Evolutionary conservation across 2,888 invertebrate genomes (phyloP), one percentile per base, ranked within the genome.

Genomic region (Halictus quadricinctus): DNA sequence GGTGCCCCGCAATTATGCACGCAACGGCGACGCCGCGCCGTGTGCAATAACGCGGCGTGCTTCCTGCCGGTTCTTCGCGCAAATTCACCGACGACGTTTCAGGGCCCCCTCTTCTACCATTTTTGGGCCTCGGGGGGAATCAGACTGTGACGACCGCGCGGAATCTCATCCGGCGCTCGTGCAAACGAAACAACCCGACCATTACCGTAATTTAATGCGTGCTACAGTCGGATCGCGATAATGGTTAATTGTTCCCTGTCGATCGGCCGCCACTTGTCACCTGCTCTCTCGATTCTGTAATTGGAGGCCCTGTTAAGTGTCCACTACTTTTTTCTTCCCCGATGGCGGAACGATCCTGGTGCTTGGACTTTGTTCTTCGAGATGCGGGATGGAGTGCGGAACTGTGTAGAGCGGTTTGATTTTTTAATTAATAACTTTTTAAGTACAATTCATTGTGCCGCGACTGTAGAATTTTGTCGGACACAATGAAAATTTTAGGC

Each of bases 71-170:
- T 21, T 36, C 69, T 41, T 21, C 69, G 69, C 69, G 10, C 66
- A 21, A 29, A 15, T 36, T 29, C 69, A 18, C 41, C 41, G 41
- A 41, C 69, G 29, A 21, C 15, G 18, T 2, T 15, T 15, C 66
- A 10, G 50, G 2, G 54, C 3, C 41, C 36, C 36, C 41, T 41
- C 36, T 21, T 18, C 3, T 36, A 3, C 29, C 69, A 21, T 69
- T 69, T 69, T 69, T 41, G 69, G 69, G 12, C 41, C 41, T 5
- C 66, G 21, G 7, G 21, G 21, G 25, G 77, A 85, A 78, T 81
- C 91, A 89, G 91, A 90, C 85, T 85, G 91, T 91, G 89, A 91
- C 91, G 87, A 72, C 80, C 81, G 78, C 84, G 79, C 85, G 77
- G 83, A 90, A 82, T 90, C 83, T 82, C 87, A 84, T 84, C 89